Percentiles rank a stretch among this genome's conserved stretches.
These are phyloP conservation scores for Picus viridis DNA, from an alignment of 2,797 vertebrate genomes.

Conservation along the genomic window DNA sequence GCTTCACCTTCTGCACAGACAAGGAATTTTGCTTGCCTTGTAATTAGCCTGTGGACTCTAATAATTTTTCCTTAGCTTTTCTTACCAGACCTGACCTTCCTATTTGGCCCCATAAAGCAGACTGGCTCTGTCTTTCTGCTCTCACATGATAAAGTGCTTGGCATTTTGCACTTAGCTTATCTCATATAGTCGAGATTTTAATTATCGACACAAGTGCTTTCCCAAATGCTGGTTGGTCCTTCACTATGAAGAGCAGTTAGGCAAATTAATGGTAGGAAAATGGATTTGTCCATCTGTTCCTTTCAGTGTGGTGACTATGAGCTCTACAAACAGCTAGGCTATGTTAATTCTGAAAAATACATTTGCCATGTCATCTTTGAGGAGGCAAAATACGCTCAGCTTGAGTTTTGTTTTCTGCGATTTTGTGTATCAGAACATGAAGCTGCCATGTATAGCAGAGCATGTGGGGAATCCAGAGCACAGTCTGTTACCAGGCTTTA, in stretches of 20 bases:
- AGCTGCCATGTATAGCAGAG: not conserved
- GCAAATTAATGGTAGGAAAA: constrained; percentile 1
- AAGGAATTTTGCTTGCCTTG: not conserved
- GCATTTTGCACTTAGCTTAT: constrained; percentile 5
- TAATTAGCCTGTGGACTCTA: not conserved
- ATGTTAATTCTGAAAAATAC: not conserved
- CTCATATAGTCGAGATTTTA: constrained; percentile 24
- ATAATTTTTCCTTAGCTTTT: not conserved
- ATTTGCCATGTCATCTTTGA: constrained; percentile 10
- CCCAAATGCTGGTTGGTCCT: not conserved
- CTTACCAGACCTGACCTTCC: not conserved
- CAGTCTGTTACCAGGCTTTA: constrained; percentile 20
- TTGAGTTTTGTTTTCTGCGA: constrained; percentile 10
- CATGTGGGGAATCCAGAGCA: not conserved
- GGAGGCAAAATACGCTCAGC: not conserved
- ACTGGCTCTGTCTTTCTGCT: not conserved
- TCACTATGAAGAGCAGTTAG: not conserved
- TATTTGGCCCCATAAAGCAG: not conserved
- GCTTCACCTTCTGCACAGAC: not conserved
- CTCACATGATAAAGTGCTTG: not conserved
- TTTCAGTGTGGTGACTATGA: not conserved
- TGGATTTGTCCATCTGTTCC: not conserved
- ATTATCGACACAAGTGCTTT: constrained; percentile 4
- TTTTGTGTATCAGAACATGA: not conserved
- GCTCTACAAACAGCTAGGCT: not conserved